Conservation (phyloP, 2,113 vertebrate species). For the Rhinopomastus cyanomelas region DNA sequence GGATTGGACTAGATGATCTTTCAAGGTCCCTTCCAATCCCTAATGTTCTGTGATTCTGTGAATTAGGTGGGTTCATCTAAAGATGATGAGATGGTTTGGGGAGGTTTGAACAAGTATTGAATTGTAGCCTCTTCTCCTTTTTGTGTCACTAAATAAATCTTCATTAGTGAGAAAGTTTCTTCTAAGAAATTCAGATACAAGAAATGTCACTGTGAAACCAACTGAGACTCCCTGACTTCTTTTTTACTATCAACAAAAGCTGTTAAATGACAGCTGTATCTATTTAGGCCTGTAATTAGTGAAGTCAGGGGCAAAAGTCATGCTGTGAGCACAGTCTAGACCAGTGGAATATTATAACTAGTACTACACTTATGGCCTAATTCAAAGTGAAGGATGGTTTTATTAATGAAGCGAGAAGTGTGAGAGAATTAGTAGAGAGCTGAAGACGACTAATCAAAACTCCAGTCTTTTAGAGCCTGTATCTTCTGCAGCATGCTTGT, state of each 20-base stretch:
- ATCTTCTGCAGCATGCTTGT: background rate
- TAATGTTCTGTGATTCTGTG: no score
- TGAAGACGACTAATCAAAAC: background rate
- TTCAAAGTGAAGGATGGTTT: background rate
- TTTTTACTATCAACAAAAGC: background rate
- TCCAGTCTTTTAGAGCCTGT: background rate
- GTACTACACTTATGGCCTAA: background rate
- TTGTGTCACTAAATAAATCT: background rate
- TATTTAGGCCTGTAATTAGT: background rate
- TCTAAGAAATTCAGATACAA: background rate
- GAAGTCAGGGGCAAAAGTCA: background rate
- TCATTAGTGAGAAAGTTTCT: background rate
- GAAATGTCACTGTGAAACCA: background rate
- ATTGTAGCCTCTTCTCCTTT: background rate
- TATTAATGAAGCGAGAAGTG: background rate
- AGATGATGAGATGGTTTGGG: background rate
- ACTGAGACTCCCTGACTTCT: background rate
- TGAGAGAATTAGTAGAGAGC: background rate
- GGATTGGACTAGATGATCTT: no score
- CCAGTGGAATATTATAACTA: background rate
- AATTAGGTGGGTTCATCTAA: background rate
- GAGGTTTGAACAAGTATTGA: background rate
- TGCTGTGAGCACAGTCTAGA: background rate
- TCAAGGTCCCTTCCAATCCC: no score
- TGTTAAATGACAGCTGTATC: background rate